A percentile compares a stretch with the other conserved stretches of the same genome.
Conservation (phyloP, 1,140 invertebrate genomes). For the Druon quercuslanigerum region DNA sequence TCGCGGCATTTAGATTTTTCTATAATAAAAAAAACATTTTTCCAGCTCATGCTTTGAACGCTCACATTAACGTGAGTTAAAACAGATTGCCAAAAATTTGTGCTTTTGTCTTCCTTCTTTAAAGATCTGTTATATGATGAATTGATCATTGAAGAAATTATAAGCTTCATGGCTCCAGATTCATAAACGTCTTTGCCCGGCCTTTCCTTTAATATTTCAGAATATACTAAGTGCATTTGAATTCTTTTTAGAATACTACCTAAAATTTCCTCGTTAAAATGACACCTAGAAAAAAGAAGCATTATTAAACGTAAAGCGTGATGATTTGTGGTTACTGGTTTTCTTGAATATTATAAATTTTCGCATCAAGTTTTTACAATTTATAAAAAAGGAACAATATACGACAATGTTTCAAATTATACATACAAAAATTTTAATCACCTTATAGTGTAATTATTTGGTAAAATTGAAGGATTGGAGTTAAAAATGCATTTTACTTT, state of each 20-base stretch:
- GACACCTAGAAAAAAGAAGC: constrained; percentile 34
- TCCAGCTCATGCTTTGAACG: constrained; percentile 57
- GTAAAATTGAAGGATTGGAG: too few species aligned
- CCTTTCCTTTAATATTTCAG: constrained; percentile 46
- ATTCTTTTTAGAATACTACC: constrained; percentile 37
- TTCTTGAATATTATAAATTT: too few species aligned
- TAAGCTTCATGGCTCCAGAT: constrained; percentile 49
- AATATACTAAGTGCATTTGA: constrained; percentile 44
- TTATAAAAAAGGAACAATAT: too few species aligned
- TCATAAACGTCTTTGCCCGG: constrained; percentile 62
- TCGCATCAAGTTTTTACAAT: too few species aligned
- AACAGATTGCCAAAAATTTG: constrained; percentile 38
- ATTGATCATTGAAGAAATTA: constrained; percentile 42
- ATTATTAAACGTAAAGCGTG: background rate
- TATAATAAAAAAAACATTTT: constrained; percentile 47
- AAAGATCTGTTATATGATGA: constrained; percentile 24
- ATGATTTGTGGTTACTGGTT: too few species aligned
- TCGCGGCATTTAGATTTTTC: constrained; percentile 19
- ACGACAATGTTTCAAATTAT: too few species aligned
- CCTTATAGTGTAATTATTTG: too few species aligned
- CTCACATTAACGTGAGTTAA: constrained; percentile 51
- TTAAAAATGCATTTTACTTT: background rate
- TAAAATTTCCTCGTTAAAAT: constrained; percentile 35
- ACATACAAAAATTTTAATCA: too few species aligned
- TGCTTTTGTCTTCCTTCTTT: background rate